Conservation (phyloP, 1,140 invertebrate species). For the Heliconius eleuchia region DNA sequence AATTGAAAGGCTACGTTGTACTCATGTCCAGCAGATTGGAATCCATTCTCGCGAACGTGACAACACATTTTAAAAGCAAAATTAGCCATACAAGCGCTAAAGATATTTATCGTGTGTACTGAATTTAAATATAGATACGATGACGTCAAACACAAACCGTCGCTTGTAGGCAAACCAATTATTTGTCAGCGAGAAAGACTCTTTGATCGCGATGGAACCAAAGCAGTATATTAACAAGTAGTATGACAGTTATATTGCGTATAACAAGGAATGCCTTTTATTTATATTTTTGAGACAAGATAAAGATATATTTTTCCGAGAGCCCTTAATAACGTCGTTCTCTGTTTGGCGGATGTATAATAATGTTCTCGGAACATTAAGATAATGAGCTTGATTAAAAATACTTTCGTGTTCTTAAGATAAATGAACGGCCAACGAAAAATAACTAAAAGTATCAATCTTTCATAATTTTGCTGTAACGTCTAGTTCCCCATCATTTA, state of each 20-base stretch:
- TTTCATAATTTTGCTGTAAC: slow-evolving; percentile 6
- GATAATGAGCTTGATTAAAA: slow-evolving; percentile 26
- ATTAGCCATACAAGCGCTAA: slow-evolving; percentile 55
- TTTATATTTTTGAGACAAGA: slow-evolving; percentile 38
- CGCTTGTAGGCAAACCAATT: slow-evolving; percentile 64
- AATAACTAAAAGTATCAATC: slow-evolving; percentile 10
- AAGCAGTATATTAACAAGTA: slow-evolving; percentile 66
- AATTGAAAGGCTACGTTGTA: slow-evolving; percentile 24
- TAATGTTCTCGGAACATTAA: slow-evolving; percentile 32
- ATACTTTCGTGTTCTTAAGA: slow-evolving; percentile 2
- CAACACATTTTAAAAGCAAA: slow-evolving; percentile 60
- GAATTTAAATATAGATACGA: slow-evolving; percentile 49
- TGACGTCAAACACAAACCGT: slow-evolving; percentile 47
- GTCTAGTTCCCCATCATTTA: slow-evolving; percentile 63
- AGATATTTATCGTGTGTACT: slow-evolving; percentile 46
- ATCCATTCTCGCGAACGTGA: slow-evolving; percentile 53
- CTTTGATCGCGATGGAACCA: slow-evolving; percentile 71
- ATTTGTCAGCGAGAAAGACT: slow-evolving; percentile 58
- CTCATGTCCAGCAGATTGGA: slow-evolving; percentile 37
- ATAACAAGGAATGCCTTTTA: slow-evolving; percentile 55
- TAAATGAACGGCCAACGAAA: not conserved
- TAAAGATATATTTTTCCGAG: slow-evolving; percentile 40
- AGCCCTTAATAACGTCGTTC: slow-evolving; percentile 28
- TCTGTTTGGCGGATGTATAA: slow-evolving; percentile 32
- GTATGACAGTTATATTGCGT: slow-evolving; percentile 69